Base-by-base conservation (phyloP, 2,113 vertebrate genomes). In the Actenoides hombroni region DNA sequence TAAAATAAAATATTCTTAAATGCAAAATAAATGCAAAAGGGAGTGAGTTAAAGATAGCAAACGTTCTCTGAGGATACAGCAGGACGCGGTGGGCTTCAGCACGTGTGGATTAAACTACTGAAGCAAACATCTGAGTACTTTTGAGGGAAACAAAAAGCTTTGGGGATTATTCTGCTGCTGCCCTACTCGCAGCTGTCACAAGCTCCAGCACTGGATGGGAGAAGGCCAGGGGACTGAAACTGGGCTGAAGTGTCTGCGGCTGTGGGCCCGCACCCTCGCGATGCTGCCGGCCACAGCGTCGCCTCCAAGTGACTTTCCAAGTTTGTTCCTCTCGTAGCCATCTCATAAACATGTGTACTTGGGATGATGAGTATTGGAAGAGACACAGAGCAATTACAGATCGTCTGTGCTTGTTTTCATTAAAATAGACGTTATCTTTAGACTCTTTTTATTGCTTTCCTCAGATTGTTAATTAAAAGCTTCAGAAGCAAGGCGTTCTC, bases 391-490 rank as follows among this genome's bases (percentile, higher is more conserved):
- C 44, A 75, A 76, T 71, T 95, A 79, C 68, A 85, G 23, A 60
- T 73, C 1, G 0, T 49, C n/a, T 54, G 37, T 59, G 33, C 71
- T 83, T 89, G 26, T 84, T 92, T 90, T 81, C 81, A 73, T 91
- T 93, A 46, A 95, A 85, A 87, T 29, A 71, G 88, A 23, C 1
- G 7, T 88, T 90, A 74, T 83, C 88, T 83, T 95, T 92, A 95
- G 83, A 54, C 71, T 92, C 85, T 33, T 61, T 77, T 87, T 84
- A 86, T 93, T 96, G 76, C 65, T 68, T 95, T 67, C 44, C 75
- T 94, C 57, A 35, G 88, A 86, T 92, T 94, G 96, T 97, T 90
- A 97, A 98, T 97, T 96, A 90, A 81, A 97, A 87, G 76, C 83
- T 96, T 95, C 71, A 90, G 90, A 96, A 97, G 44, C 37, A 48